Base-by-base conservation (phyloP, 1,140 invertebrate species). In the Diachasma alloeum region DNA sequence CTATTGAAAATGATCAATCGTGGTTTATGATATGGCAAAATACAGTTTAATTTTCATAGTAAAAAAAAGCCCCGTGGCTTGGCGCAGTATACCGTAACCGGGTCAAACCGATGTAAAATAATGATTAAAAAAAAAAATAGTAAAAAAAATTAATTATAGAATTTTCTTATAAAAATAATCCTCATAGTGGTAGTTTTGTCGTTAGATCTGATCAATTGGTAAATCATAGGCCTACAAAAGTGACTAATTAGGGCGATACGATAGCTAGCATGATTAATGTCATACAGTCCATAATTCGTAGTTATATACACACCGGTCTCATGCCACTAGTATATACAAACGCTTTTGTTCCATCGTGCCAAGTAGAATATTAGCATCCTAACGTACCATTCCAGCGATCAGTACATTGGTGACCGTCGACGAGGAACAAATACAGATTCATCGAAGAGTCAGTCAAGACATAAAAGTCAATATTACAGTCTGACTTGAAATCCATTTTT, bases 331-430 rank as follows among this genome's bases (percentile, higher is more conserved):
- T 66, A 37, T 68, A 68, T 68, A 68, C 59, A 63, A 63, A 63
- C 67, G 56, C 59, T 63, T 70, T 74, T 75, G 44, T 77, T 78
- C 79, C 78, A 74, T 56, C 79, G 81, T 80, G 81, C 79, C 22
- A 82, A 78, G 72, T 69, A 37, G 75, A 74, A 86, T 84, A 85
- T 85, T 85, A 86, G 81, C 83, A 83, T 82, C 81, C 82, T 81
- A 82, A 80, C 80, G 81, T 82, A 37, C 80, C 81, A 81, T 84
- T 83, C 79, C 75, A 83, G 81, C 83, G 81, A 87, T 84, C 87
- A 88, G 86, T 87, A 77, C 77, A 80, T 82, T 81, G 74, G 83
- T 79, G 78, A 80, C 83, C 83, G 82, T 79, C 82, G 86, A 81
- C 70, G 79, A 82, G 85, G 77, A 67, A 83, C 75, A 80, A 81